Conservation (phyloP, 2,888 invertebrate species). For the Leptinotarsa rubiginosa region DNA sequence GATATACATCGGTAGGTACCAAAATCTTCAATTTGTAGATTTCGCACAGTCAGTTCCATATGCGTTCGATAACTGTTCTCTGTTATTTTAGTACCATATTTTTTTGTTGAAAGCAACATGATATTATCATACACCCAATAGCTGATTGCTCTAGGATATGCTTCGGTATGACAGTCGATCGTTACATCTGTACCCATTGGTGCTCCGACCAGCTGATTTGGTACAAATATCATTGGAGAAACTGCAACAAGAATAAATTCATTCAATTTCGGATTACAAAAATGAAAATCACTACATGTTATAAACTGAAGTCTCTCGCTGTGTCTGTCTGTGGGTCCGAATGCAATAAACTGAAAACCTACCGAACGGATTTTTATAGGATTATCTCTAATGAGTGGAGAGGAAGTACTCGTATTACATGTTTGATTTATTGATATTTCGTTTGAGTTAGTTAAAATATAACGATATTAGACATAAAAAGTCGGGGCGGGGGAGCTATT, state of each 20-base stretch:
- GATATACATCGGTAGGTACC: conserved; percentile 93
- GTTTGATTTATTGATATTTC: too few relatives aligned
- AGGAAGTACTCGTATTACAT: too few relatives aligned
- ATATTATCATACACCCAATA: conserved; percentile 93
- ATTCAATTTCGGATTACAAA: not conserved
- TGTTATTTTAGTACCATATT: conserved; percentile 84
- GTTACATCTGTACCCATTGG: conserved; percentile 91
- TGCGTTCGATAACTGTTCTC: conserved; percentile 91
- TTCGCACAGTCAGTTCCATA: conserved; percentile 89
- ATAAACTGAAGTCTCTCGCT: too few relatives aligned
- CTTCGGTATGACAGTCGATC: conserved; percentile 93
- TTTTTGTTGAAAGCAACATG: conserved; percentile 90
- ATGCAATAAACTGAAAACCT: too few relatives aligned
- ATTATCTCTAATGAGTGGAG: too few relatives aligned
- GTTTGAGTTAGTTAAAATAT: too few relatives aligned
- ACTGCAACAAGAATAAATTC: conserved; percentile 70
- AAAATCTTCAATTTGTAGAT: conserved; percentile 86
- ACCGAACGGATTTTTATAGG: too few relatives aligned
- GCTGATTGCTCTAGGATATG: conserved; percentile 90
- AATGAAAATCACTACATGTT: not conserved
- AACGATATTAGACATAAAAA: too few relatives aligned
- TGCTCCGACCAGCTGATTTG: conserved; percentile 92
- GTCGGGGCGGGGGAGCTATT: too few relatives aligned
- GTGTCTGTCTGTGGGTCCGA: too few relatives aligned
- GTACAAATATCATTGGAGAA: conserved; percentile 94